Evolutionary conservation across 2,888 invertebrate genomes (phyloP).

Genomic region (Reticulitermes lucifugus): DNA sequence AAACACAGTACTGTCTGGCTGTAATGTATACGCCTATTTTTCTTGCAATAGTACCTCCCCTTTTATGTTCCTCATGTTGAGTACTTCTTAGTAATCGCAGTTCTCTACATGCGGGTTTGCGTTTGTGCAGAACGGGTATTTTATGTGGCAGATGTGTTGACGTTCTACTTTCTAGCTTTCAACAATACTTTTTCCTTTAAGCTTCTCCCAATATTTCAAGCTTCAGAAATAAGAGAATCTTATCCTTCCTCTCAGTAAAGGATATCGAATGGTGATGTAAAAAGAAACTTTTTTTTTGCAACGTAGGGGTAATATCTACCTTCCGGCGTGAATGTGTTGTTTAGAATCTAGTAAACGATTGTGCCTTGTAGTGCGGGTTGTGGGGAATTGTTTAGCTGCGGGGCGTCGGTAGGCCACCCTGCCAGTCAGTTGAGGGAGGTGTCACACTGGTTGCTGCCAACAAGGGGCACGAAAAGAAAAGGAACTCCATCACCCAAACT

Average conservation of each 20-base stretch:
- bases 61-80: too few species aligned
- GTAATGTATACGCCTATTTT: too few species aligned
- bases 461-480: neutral
- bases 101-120: too few species aligned
- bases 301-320: neutral
- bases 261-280: neutral
- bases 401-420: neutral
- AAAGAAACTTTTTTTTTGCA: neutral
- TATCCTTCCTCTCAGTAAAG: neutral
- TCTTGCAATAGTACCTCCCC: too few species aligned
- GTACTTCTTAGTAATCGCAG: too few species aligned
- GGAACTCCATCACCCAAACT: neutral
- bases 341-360: neutral
- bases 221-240: neutral
- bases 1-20: too few species aligned
- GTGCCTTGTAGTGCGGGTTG: neutral
- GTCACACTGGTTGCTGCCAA: neutral
- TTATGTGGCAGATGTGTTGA: too few species aligned
- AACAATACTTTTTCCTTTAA: too few species aligned
- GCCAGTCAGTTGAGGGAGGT: neutral
- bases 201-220: neutral
- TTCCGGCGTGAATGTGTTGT: neutral
- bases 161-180: too few species aligned
- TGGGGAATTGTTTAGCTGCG: neutral
- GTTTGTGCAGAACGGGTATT: too few species aligned